Evolutionary conservation across 2,113 vertebrate species (phyloP).

Genomic region (Anguilla rostrata): DNA sequence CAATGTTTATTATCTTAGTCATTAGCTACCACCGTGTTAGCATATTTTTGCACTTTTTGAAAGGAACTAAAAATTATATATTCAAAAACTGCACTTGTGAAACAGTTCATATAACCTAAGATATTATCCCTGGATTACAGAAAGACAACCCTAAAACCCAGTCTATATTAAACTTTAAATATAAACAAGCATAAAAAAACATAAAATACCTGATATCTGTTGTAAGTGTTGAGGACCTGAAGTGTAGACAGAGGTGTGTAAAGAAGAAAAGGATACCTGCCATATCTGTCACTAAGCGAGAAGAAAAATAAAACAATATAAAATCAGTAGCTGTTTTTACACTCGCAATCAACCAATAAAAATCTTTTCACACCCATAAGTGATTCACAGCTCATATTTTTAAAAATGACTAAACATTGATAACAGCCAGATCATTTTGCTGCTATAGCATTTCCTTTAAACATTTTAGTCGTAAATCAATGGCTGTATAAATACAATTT

Average conservation of each 20-base stretch:
- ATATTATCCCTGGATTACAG: not conserved
- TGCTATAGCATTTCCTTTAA: slow-evolving; percentile 42
- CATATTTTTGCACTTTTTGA: slow-evolving; percentile 36
- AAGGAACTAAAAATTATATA: slow-evolving; percentile 17
- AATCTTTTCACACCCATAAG: slow-evolving; percentile 13
- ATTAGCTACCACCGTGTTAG: slow-evolving; percentile 23
- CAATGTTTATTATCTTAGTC: not conserved
- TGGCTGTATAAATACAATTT: slow-evolving; percentile 52
- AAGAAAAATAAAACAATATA: slow-evolving; percentile 29
- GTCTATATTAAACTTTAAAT: slow-evolving; percentile 16
- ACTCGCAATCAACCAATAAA: slow-evolving; percentile 32
- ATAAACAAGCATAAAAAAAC: slow-evolving; percentile 29
- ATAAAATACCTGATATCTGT: slow-evolving; percentile 43
- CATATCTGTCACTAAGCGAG: slow-evolving; percentile 24
- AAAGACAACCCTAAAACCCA: slow-evolving; percentile 20
- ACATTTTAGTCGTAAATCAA: slow-evolving; percentile 23
- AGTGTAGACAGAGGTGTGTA: slow-evolving; percentile 34
- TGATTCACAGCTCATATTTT: slow-evolving; percentile 61
- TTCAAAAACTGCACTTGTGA: slow-evolving; percentile 39
- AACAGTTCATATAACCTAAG: slow-evolving; percentile 26
- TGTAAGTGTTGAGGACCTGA: slow-evolving; percentile 40
- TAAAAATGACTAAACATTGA: slow-evolving; percentile 26
- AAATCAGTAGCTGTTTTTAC: slow-evolving; percentile 52
- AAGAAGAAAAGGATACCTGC: slow-evolving; percentile 7
- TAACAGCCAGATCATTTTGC: slow-evolving; percentile 51